These are phyloP conservation scores for Eupithecia subumbrata DNA, from an alignment of 2,888 invertebrate species.

Conservation along the genomic window DNA sequence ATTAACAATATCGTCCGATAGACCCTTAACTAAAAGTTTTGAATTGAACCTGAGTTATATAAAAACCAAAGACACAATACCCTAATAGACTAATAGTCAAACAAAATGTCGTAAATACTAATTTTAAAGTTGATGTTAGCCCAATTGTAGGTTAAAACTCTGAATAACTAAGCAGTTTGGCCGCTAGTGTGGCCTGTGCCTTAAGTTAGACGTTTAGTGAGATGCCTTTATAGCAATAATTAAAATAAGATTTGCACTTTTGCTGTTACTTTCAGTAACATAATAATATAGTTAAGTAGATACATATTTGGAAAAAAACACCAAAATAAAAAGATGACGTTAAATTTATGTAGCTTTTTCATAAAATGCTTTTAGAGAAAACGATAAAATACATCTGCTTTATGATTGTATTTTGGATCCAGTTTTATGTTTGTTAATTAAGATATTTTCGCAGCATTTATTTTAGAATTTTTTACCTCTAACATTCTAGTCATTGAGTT, in stretches of 20 bases:
- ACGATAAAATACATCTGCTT: background rate
- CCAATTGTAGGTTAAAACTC: too few relatives aligned
- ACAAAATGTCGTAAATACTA: too few relatives aligned
- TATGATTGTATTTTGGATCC: background rate
- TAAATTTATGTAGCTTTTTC: background rate
- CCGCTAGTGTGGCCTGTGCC: conserved; percentile 1
- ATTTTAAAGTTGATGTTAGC: too few relatives aligned
- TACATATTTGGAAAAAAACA: background rate
- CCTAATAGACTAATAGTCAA: too few relatives aligned
- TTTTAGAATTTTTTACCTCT: background rate
- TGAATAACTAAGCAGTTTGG: background rate
- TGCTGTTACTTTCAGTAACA: conserved; percentile 7
- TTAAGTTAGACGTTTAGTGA: conserved; percentile 37
- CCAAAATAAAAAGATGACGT: background rate
- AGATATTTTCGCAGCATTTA: background rate
- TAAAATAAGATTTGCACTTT: conserved; percentile 42
- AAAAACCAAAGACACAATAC: too few relatives aligned
- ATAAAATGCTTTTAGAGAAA: background rate
- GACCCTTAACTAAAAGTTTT: too few relatives aligned
- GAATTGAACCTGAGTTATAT: too few relatives aligned
- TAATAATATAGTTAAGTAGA: background rate
- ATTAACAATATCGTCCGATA: too few relatives aligned
- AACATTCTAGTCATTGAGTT: conserved; percentile 7
- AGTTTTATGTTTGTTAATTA: background rate
- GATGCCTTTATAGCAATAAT: conserved; percentile 43